Evolutionary conservation across 2,113 vertebrate species (phyloP), one percentile per base, ranked within the genome.

Genomic region (Aphelocoma coerulescens): DNA sequence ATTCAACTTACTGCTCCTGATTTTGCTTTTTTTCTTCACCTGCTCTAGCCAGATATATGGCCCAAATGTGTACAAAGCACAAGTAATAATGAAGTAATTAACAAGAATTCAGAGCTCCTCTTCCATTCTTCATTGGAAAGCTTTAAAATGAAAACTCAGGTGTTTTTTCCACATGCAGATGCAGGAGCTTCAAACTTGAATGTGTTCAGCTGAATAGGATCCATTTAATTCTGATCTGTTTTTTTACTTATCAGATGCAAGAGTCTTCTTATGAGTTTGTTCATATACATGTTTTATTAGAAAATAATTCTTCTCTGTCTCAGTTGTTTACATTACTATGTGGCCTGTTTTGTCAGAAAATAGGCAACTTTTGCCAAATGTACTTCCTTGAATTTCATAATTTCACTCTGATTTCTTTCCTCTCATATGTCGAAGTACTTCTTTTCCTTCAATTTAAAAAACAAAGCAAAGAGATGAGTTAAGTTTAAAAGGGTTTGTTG

Each of bases 311-410:
- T 19, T 76, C n/a, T 59, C 27, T 89, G 21, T 67, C 75, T 93
- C 69, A 43, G n/a, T 68, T 94, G 68, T 92, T 96, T 96, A 75
- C 89, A 90, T 96, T 98, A 93, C 63, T 94, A 30, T 19, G 72
- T 26, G 22, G 71, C 30, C 71, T 96, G 44, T 94, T 96, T 96
- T 94, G 77, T 89, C 74, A 86, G 95, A 96, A 94, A 73, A 74
- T 37, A 74, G 8, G n/a, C 48, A 88, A 41, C 32, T 4, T 82
- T 93, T 95, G 86, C 72, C 80, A 93, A 94, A 86, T 27, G 32
- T 73, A 28, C 77, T 96, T 96, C 75, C 90, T 92, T 67, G 92
- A 94, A 84, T 95, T 96, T 95, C 82, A 73, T 82, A 93, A 95
- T 89, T 95, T 20, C 46, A 18, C 89, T 88, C 32, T 89, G 41